Evolutionary conservation across 2,797 vertebrate species (phyloP), one percentile per base, ranked within the genome.

Genomic region (Spinus olivaceus): DNA sequence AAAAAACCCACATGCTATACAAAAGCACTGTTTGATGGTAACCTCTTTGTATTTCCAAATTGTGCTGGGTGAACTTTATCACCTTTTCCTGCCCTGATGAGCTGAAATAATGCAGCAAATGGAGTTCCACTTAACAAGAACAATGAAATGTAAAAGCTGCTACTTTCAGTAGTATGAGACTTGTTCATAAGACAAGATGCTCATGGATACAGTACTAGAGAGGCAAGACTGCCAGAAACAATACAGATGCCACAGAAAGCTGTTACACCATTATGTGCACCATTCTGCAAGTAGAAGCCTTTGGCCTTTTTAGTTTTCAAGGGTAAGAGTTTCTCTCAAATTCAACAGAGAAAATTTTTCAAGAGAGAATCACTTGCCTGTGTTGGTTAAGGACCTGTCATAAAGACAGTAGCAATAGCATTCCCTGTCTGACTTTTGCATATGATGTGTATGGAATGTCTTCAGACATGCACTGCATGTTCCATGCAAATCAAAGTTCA

Each of bases 41-140:
- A 78, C 30, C 65, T 81, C 78, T 59, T 70, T 12, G 9, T 67
- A 50, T 64, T 86, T 81, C 37, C 32, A 81, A 86, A 83, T 57
- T 32, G 12, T 60, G 35, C 57, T 50, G 57, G 14, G 47, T 42
- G 61, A 92, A 65, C 65, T 65, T 81, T 47, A 37, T 76, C 79
- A 88, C 61, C 69, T 71, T 32, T 66, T 56, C 61, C 86, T 73
- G 33, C 30, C 53, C 76, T 74, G 57, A n/a, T 85, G 79, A 86
- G 54, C n/a, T 94, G 80, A 91, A 94, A 74, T 67, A 73, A 82
- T 49, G 44, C 59, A 91, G 67, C 61, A 84, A 91, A 86, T 59
- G 56, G 54, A 72, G 63, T 51, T 76, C 1, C 2, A 61, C 59
- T 93, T 93, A 81, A 64, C 53, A 64, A 80, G 49, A 12, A 35